Base-by-base conservation (phyloP, 2,113 vertebrate genomes). In the Cygnus atratus region DNA sequence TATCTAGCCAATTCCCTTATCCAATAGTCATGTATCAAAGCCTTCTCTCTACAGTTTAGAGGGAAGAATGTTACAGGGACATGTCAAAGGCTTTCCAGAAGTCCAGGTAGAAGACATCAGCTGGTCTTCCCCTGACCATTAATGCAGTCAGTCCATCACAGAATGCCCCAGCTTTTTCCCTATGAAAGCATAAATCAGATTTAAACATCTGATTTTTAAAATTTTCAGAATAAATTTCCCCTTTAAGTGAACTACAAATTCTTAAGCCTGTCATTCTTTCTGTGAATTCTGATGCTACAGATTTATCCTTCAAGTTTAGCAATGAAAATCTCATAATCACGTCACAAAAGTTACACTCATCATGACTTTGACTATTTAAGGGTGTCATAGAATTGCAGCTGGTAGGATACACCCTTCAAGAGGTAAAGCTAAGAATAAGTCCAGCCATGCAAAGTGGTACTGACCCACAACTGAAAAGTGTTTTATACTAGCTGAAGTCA, bases 121-220 rank as follows among this genome's bases (percentile, higher is more conserved):
- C 4, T 46, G 44, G 17, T 46, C 44, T 46, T 46, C 44, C 17
- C 44, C 44, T 46, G 44, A 19, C 44, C 44, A 46, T 19, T 46
- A 19, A 46, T 46, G 18, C 44, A 46, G 44, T 46, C 48, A 50
- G 48, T 50, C 48, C 48, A 50, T 50, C 48, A 50, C 22, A 50
- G 48, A 50, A 50, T 10, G 11, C 48, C 1, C 1, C 2, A 6
- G 22, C 66, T 35, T 10, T 50, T 44, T 18, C 2, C 0, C 7
- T 55, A 2, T 35, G 41, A 92, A 73, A 4, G 16, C 3, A 35
- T 1, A 0, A 67, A 66, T 59, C 6, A 41, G 41, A 71, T 46
- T 46, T 46, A 46, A 46, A 46, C 44, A 20, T 46, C 18, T 46
- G 44, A 46, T 46, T 46, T 46, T 46, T 20, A 19, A 46, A 19